phyloP scores from a whole-genome alignment of 2,797 vertebrate genomes.

The Anableps anableps region DNA sequence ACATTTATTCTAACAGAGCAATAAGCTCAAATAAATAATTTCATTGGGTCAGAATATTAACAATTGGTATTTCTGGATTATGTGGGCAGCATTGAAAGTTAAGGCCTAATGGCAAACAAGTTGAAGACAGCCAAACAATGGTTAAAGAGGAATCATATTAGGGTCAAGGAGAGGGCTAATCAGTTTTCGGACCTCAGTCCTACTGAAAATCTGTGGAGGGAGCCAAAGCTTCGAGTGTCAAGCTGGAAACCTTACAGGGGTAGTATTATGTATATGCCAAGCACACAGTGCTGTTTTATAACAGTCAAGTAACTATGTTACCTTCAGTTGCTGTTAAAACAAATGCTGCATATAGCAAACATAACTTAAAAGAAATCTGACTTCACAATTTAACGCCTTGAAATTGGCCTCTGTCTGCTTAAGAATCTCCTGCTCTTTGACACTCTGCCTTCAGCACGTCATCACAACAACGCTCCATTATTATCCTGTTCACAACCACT shows the following conservation, averaged over 20 bases:
- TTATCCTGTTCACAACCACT: no score
- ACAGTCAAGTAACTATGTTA: no score
- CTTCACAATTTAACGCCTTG: no score
- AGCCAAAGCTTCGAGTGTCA: not conserved
- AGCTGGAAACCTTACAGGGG: not conserved
- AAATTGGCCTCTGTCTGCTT: no score
- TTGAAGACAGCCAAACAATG: not conserved
- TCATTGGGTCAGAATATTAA: conserved; percentile 44
- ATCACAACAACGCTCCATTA: no score
- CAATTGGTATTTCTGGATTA: conserved; percentile 35
- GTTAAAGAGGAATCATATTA: not conserved
- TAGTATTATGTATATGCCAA: no score
- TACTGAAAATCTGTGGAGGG: not conserved
- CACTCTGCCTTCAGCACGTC: no score
- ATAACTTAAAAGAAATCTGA: no score
- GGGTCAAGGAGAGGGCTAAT: not conserved
- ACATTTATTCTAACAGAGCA: conserved; percentile 19
- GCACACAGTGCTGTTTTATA: no score
- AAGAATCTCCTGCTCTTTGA: no score
- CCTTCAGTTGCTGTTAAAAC: no score
- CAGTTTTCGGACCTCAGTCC: not conserved
- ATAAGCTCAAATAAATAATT: conserved; percentile 43
- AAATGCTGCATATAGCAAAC: no score
- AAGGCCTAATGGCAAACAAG: conserved; percentile 56
- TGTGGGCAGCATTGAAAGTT: conserved; percentile 34